Conservation (phyloP, 2,888 invertebrate genomes). For the Drosophila testacea region DNA sequence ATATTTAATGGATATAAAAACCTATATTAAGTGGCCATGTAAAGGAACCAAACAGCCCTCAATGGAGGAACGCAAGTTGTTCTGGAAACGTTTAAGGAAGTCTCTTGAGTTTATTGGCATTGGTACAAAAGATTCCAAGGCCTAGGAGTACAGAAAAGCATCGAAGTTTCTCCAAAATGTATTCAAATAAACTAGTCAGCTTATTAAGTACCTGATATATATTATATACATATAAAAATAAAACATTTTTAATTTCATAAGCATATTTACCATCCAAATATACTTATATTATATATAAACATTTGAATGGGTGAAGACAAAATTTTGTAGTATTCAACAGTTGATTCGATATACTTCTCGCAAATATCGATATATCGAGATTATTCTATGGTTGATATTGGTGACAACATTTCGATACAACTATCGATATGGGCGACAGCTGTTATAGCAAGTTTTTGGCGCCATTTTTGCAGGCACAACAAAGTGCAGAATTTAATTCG, state of each 20-base stretch:
- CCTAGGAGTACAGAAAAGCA: conserved; percentile 15
- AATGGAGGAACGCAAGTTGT: conserved; percentile 82
- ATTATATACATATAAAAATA: conserved; percentile 15
- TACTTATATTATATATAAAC: too few species aligned
- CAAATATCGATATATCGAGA: background rate
- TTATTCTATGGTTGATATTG: background rate
- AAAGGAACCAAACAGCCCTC: conserved; percentile 59
- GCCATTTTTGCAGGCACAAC: conserved; percentile 21
- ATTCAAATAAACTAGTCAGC: conserved; percentile 61
- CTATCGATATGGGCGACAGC: conserved; percentile 36
- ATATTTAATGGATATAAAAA: conserved; percentile 89
- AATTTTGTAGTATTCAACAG: background rate
- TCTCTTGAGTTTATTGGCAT: conserved; percentile 77
- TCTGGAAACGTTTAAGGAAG: conserved; percentile 84
- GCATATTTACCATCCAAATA: background rate
- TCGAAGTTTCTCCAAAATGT: background rate
- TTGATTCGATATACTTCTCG: background rate
- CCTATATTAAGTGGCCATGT: conserved; percentile 89
- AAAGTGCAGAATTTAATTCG: background rate
- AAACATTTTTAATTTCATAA: background rate
- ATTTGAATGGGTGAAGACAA: too few species aligned
- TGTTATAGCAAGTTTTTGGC: conserved; percentile 47
- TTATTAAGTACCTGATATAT: conserved; percentile 67
- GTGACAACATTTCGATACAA: background rate
- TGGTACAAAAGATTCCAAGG: conserved; percentile 45